Evolutionary conservation across 2,888 invertebrate genomes (phyloP).

Genomic region (Halocaridina rubra): DNA sequence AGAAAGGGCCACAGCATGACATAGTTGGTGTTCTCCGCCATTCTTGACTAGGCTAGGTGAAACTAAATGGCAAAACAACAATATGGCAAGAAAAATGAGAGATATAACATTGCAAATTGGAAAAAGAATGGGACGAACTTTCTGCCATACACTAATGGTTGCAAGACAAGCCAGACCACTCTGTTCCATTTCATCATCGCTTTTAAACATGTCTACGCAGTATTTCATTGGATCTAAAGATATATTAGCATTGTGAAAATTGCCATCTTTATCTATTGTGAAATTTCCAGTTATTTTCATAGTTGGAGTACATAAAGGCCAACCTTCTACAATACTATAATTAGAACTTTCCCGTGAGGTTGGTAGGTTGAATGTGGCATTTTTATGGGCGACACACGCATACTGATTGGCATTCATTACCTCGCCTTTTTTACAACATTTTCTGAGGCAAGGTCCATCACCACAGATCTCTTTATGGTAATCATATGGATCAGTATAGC

Average conservation of each 20-base stretch:
- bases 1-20: neutral
- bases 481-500: neutral
- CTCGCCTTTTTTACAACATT: constrained; percentile 28
- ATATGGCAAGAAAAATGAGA: neutral
- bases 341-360: neutral
- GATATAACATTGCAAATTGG: neutral
- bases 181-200: neutral
- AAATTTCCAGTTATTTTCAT: neutral
- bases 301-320: neutral
- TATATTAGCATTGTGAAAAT: neutral
- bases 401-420: neutral
- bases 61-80: neutral
- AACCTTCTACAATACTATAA: constrained; percentile 6
- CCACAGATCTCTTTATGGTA: neutral
- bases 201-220: constrained; percentile 25
- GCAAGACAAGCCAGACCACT: neutral
- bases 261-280: neutral
- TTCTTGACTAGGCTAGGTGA: neutral
- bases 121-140: neutral
- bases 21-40: neutral
- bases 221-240: neutral
- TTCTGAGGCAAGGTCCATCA: constrained; percentile 10
- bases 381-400: neutral
- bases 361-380: neutral
- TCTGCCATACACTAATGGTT: neutral